Percentiles rank a stretch among this genome's conserved stretches.
Evolutionary conservation across 1,140 invertebrate genomes (phyloP).

Genomic region (Drosophila nasuta): DNA sequence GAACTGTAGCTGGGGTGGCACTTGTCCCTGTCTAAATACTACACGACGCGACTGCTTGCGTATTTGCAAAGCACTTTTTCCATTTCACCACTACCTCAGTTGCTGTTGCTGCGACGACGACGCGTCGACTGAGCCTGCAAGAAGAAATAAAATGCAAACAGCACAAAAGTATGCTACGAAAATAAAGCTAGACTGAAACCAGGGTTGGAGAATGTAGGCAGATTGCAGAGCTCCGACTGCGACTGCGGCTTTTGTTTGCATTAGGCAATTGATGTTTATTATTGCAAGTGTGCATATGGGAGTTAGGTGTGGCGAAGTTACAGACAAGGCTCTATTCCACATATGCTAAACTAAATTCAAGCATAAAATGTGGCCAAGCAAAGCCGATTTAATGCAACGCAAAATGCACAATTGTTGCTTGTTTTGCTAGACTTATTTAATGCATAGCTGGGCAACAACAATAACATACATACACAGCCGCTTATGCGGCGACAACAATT

Average conservation of each 20-base stretch:
- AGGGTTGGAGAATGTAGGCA: neutral
- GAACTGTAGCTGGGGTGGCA: slow-evolving; percentile 14
- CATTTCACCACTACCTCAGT: slow-evolving; percentile 39
- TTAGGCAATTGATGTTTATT: slow-evolving; percentile 75
- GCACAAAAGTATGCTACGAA: slow-evolving; percentile 46
- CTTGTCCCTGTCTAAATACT: slow-evolving; percentile 66
- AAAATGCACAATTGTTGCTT: slow-evolving; percentile 24
- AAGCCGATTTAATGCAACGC: slow-evolving; percentile 58
- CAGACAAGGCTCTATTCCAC: slow-evolving; percentile 18
- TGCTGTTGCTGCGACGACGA: slow-evolving; percentile 19
- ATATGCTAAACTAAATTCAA: slow-evolving; percentile 47
- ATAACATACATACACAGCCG: slow-evolving; percentile 11
- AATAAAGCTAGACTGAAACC: slow-evolving; percentile 26
- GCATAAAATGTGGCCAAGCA: slow-evolving; percentile 31
- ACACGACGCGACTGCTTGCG: slow-evolving; percentile 66
- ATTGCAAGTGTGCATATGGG: slow-evolving; percentile 22
- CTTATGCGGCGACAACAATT: slow-evolving; percentile 53
- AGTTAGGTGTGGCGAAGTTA: slow-evolving; percentile 20
- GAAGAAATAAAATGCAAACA: slow-evolving; percentile 44
- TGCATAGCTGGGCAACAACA: slow-evolving; percentile 43
- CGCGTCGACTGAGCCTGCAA: slow-evolving; percentile 8
- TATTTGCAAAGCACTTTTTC: slow-evolving; percentile 78
- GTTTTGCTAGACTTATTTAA: slow-evolving; percentile 51
- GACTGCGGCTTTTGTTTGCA: slow-evolving; percentile 54
- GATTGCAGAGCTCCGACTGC: no score